Conservation (phyloP, 2,797 vertebrate genomes). For the Manis crassicaudata region DNA sequence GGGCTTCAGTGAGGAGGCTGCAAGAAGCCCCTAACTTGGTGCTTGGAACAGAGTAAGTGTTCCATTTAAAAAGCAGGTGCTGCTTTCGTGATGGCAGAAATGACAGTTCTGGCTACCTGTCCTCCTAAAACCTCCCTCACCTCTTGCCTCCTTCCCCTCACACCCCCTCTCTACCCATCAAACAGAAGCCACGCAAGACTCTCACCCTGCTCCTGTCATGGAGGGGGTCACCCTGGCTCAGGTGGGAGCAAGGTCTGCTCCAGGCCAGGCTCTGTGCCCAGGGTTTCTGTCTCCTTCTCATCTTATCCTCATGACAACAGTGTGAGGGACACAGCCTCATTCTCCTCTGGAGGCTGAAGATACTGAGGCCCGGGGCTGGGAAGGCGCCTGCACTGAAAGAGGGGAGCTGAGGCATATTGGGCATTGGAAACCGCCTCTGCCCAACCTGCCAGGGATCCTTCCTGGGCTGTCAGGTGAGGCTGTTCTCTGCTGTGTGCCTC, state of each 20-base stretch:
- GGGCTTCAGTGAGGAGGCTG: background rate
- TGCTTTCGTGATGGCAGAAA: accelerated
- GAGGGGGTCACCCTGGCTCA: background rate
- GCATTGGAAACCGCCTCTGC: background rate
- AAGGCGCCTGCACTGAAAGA: background rate
- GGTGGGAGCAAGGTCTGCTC: background rate
- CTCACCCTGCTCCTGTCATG: background rate
- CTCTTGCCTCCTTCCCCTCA: background rate
- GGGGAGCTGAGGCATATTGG: background rate
- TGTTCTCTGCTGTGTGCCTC: accelerated
- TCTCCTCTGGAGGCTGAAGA: background rate
- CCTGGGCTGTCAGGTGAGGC: background rate
- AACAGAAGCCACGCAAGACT: background rate
- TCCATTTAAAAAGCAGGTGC: background rate
- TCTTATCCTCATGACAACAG: background rate
- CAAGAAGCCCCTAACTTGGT: background rate
- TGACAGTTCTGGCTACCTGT: background rate
- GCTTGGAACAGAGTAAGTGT: no score
- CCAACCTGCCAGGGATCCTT: background rate
- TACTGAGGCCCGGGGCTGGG: background rate
- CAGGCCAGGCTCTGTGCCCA: background rate
- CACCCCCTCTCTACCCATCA: no score
- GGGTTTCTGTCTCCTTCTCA: background rate
- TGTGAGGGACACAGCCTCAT: background rate
- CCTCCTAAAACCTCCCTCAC: background rate